Conservation (phyloP, 2,888 invertebrate species). For the Scaptodrosophila latifasciaeformis region DNA sequence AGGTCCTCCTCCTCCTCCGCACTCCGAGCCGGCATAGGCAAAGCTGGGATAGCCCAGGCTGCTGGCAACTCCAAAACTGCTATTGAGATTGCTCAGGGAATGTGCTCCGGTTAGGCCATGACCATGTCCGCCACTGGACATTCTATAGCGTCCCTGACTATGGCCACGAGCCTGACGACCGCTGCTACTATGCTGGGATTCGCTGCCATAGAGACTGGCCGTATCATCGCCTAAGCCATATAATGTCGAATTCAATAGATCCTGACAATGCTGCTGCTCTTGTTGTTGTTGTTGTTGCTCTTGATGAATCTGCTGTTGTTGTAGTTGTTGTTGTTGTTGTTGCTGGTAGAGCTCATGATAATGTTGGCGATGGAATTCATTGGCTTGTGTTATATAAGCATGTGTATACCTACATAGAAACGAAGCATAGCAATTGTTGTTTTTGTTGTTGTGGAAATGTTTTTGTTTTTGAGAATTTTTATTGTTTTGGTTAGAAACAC, state of each 20-base stretch:
- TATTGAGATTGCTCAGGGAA: constrained; percentile 49
- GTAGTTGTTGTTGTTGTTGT: constrained; percentile 53
- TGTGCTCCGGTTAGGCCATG: constrained; percentile 31
- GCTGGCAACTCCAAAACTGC: constrained; percentile 22
- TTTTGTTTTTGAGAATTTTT: constrained; percentile 1
- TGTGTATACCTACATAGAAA: constrained; percentile 74
- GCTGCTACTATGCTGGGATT: constrained; percentile 37
- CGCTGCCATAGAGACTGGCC: constrained; percentile 41
- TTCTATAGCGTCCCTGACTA: constrained; percentile 10
- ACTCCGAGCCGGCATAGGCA: constrained; percentile 56
- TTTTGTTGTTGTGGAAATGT: constrained; percentile 21
- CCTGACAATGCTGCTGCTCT: constrained; percentile 36
- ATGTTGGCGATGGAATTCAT: constrained; percentile 73
- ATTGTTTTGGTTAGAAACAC: not conserved
- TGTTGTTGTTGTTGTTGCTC: constrained; percentile 32
- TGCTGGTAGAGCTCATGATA: constrained; percentile 51
- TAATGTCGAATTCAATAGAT: constrained; percentile 54
- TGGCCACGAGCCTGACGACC: constrained; percentile 16
- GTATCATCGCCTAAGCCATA: constrained; percentile 56
- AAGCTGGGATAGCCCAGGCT: constrained; percentile 17
- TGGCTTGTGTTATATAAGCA: constrained; percentile 74
- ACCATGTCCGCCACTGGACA: too few relatives aligned
- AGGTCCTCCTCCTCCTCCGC: too few relatives aligned
- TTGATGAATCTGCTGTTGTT: constrained; percentile 41
- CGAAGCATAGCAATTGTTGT: constrained; percentile 46